Base-by-base conservation (phyloP, 2,113 vertebrate genomes). In the Anarhynchus alexandrinus region DNA sequence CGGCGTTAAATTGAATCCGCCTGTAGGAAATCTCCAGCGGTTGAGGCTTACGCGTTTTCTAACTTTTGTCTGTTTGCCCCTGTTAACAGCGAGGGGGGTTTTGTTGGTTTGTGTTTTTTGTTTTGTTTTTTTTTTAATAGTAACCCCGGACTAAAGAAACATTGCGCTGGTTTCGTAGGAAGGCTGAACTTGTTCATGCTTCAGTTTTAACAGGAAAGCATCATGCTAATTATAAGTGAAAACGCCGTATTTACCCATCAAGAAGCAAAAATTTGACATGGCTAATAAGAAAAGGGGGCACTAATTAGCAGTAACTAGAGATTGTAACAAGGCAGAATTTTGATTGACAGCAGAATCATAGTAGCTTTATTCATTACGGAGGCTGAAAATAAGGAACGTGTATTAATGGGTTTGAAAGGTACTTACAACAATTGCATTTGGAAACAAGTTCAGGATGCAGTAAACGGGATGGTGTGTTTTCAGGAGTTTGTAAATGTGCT, bases 1-100 rank as follows among this genome's bases (percentile, higher is more conserved):
- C 11, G 25, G 57, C 19, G 11, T 52, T 61, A 0, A 2, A 1
- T 23, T 19, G 17, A 49, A 10, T 5, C 9, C 16, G 4, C 38
- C 38, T 23, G 18, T 36, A 34, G 66, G 66, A 54, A 19, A 71
- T 49, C 40, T 10, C 1, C 21, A 64, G 54, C 15, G 9, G 3
- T 57, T 67, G 26, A 29, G 70, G 40, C 26, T 70, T 29, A 3
- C 0, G 55, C 19, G 15, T 40, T 34, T 30, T 11, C 6, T 36
- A 61, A 36, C 67, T 95, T 64, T 17, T 23, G 15, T 42, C 25
- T 12, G 10, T 18, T 55, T 13, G 4, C 11, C 7, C 13, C 20
- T 67, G 64, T 43, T 12, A 40, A 9, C 51, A 38, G 47, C 6
- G 21, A 80, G 36, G 11, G 20, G 0, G 40, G 40, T 42, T 42